Base-by-base conservation (phyloP, 2,888 invertebrate species). In the Drosophila parthenogenetica region DNA sequence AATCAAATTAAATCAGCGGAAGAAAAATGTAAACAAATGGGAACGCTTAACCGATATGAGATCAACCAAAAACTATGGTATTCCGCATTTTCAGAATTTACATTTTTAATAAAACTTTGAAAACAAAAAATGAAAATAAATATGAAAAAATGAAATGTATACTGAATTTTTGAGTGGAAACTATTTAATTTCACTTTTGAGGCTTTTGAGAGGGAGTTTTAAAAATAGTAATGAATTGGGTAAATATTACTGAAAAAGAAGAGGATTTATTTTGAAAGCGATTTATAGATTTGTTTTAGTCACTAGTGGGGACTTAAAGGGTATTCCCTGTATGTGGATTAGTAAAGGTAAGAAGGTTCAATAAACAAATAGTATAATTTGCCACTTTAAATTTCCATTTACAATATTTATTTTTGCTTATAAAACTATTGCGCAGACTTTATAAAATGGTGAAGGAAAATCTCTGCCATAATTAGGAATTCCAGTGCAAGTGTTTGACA, bases 1-100 rank as follows among this genome's bases (percentile, higher is more conserved):
- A 77, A 60, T 63, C 54, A 51, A 71, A 53, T 14, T 13, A 35
- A 58, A 62, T 58, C 54, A 46, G 54, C 49, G 40, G 25, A 69
- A 61, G 40, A 25, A 69, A 67, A 71, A 68, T 78, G 70, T 74
- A 62, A 74, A 65, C 66, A 60, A 50, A 14, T 57, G 51, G 60
- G 45, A 35, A 53, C 16, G 29, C 29, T 29, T 29, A 17, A 16
- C 39, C 50, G 63, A 62, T 59, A 77, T 73, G 62, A 73, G 72
- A 79, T 87, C 64, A 73, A 70, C 54, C 69, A 13, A 71, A 70
- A 69, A 71, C 67, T 71, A 79, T 82, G 84, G 89, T 89, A 87
- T 83, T 87, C 87, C 81, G 89, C 85, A 85, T 85, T 85, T 85
- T 89, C 89, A 81, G 81, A 85, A 81, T 89, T 89, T 85, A 85